Evolutionary conservation across 2,797 vertebrate genomes (phyloP), one percentile per base, ranked within the genome.

Genomic region (Acomys russatus): DNA sequence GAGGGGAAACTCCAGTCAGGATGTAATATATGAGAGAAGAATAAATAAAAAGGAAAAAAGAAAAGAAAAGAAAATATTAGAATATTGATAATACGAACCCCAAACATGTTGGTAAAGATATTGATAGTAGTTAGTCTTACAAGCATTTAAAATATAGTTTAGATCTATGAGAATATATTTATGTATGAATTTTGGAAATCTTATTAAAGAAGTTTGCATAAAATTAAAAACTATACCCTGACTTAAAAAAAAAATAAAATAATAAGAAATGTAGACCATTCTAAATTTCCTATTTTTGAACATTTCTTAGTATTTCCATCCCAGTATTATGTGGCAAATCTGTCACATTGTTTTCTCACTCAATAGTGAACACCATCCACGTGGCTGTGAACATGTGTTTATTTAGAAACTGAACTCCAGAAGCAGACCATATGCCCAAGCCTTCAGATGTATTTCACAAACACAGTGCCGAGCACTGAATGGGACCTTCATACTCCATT

Each of bases 321-420:
- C 51, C 33, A 92, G 71, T 56, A 51, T 74, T 93, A 71, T 17
- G 4, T 56, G 14, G 12, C 23, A 71, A 79, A 20, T 74, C 63
- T 73, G 61, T 51, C 64, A 56, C 59, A 23, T 18, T 51, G 90
- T 56, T 78, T 89, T 38, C 78, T 88, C 70, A 90, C 38, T 78
- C 33, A 92, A n/a, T 25, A 88, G 20, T 74, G 17, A 79, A 20
- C 33, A n/a, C n/a, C 33, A 77, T 68, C 18, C 63, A 88, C 80
- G 25, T 66, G 23, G 20, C 54, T 88, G n/a, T 83, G 77, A 79
- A 84, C 78, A 80, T 63, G 49, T 3, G 76, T 77, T 92, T 91
- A 83, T 51, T 59, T 84, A 17, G 44, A 87, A 66, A 87, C 84
- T 83, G 80, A 87, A 70, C 76, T 91, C 78, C 22, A 87, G 25